Conservation (phyloP, 2,113 vertebrate genomes). For the Rousettus leschenaultii region DNA sequence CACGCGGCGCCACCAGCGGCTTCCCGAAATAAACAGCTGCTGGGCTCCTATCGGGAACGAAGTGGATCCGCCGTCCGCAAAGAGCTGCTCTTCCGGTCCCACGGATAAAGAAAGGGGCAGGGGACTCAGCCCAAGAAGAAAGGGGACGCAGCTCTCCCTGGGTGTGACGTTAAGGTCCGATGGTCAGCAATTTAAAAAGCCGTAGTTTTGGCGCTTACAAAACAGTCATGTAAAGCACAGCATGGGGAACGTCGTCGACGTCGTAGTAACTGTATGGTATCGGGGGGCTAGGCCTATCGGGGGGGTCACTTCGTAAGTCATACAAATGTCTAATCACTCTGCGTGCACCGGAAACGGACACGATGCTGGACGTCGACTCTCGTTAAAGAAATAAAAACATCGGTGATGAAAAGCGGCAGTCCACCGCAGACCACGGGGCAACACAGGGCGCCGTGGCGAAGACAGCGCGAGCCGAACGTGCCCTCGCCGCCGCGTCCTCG, state of each 20-base stretch:
- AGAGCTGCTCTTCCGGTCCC: accelerated
- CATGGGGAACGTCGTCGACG: no score
- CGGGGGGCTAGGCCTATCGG: no score
- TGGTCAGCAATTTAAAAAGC: background rate
- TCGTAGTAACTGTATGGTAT: background rate
- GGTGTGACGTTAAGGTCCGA: background rate
- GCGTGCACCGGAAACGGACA: background rate
- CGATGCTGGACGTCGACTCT: accelerated
- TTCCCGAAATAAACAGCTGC: background rate
- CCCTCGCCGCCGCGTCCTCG: no score
- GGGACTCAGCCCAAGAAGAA: accelerated
- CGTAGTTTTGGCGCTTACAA: background rate
- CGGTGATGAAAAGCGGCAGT: no score
- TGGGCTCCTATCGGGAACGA: background rate
- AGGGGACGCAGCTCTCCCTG: background rate
- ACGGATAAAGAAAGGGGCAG: accelerated
- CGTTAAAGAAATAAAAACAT: no score
- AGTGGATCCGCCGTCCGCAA: accelerated
- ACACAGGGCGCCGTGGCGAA: background rate
- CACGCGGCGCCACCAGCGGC: background rate
- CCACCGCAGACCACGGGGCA: background rate
- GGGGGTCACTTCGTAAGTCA: background rate
- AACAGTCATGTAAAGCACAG: no score
- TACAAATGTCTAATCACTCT: background rate
- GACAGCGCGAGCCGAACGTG: no score